These are phyloP conservation scores for Platyura marginata DNA, from an alignment of 1,140 invertebrate genomes.

Conservation along the genomic window DNA sequence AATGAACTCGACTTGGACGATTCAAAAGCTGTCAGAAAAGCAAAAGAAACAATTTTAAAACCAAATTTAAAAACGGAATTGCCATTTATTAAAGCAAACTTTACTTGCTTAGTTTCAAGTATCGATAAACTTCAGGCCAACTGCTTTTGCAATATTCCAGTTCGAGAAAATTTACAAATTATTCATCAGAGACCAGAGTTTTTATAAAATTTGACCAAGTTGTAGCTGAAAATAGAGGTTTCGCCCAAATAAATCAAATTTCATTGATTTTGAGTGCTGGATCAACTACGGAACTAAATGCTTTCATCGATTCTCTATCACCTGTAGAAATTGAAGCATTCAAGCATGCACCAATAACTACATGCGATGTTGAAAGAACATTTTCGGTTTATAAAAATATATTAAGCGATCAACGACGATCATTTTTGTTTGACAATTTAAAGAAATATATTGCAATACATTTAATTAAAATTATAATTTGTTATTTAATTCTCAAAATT, in stretches of 20 bases:
- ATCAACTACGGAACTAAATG: not conserved
- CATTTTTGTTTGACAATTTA: not conserved
- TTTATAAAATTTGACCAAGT: not conserved
- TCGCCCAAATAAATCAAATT: not conserved
- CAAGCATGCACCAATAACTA: not conserved
- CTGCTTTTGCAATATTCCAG: too few species aligned
- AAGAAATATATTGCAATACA: not conserved
- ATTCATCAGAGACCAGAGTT: not conserved
- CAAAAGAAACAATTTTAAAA: not conserved
- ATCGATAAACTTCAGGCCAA: not conserved
- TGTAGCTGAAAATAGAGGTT: not conserved
- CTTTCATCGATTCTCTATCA: not conserved
- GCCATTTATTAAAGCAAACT: not conserved
- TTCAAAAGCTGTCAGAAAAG: not conserved
- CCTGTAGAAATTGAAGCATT: not conserved
- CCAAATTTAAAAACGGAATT: not conserved
- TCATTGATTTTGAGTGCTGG: not conserved
- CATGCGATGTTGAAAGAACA: not conserved
- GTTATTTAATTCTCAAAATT: too few species aligned
- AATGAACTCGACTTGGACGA: not conserved
- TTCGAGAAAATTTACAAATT: too few species aligned
- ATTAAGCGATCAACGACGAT: not conserved
- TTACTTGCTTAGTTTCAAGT: not conserved
- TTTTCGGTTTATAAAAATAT: not conserved
- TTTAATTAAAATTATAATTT: too few species aligned